Conservation (phyloP, 2,888 invertebrate species). For the Thyatira batis region DNA sequence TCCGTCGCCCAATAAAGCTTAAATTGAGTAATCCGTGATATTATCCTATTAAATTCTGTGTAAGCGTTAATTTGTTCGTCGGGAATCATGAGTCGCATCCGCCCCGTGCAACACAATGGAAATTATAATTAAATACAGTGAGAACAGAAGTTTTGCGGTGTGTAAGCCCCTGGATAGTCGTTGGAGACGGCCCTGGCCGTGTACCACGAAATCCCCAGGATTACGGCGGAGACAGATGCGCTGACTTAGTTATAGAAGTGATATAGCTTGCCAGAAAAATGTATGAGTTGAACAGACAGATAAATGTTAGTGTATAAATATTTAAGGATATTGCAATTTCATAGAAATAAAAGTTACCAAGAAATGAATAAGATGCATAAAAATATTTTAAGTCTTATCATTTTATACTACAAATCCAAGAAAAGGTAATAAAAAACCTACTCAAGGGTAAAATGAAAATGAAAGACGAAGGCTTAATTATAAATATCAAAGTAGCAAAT, state of each 20-base stretch:
- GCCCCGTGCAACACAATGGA: slow-evolving; percentile 26
- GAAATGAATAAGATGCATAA: neutral
- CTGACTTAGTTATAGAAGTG: neutral
- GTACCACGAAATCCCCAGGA: neutral
- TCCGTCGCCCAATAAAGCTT: slow-evolving; percentile 60
- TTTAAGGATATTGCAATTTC: no score
- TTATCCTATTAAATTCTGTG: slow-evolving; percentile 61
- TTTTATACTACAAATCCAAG: no score
- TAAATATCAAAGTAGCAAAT: neutral
- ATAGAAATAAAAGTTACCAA: no score
- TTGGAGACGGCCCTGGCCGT: slow-evolving; percentile 5
- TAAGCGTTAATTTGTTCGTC: slow-evolving; percentile 54
- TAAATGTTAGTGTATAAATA: neutral
- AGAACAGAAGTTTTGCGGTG: slow-evolving; percentile 23
- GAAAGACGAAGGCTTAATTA: neutral
- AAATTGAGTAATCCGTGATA: slow-evolving; percentile 62
- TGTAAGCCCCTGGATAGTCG: slow-evolving; percentile 10
- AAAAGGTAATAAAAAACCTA: neutral
- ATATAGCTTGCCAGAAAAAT: neutral
- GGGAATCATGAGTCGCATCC: slow-evolving; percentile 59
- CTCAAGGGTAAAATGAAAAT: neutral
- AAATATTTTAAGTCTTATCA: no score
- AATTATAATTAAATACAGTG: slow-evolving; percentile 28
- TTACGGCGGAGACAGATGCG: neutral
- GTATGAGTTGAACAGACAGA: neutral